phyloP scores from a whole-genome alignment of 2,113 vertebrate species.

The Lipophrys pholis region DNA sequence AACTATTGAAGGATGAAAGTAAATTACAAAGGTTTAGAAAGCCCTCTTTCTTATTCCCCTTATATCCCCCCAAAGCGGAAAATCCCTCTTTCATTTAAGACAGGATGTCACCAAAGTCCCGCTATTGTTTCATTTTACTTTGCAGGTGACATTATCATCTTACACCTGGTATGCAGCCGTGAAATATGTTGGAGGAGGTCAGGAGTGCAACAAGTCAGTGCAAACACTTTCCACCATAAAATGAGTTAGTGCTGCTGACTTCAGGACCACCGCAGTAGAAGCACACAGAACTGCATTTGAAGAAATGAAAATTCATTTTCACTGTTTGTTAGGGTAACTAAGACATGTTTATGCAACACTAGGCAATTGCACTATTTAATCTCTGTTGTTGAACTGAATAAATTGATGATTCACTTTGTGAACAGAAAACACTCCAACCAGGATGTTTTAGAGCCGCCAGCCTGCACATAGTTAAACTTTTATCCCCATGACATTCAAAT shows the following conservation, averaged over 20 bases:
- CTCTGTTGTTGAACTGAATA: neutral
- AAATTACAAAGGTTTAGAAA: neutral
- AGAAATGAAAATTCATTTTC: too few species aligned
- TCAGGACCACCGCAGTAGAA: conserved; percentile 21
- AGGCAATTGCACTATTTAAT: neutral
- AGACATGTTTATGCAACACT: too few species aligned
- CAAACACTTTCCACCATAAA: conserved; percentile 38
- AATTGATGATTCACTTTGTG: neutral
- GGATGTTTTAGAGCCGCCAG: conserved; percentile 40
- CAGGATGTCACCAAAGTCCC: neutral
- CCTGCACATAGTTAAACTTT: conserved; percentile 47
- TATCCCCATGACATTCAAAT: conserved; percentile 1
- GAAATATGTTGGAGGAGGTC: conserved; percentile 47
- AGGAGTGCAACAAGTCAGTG: conserved; percentile 33
- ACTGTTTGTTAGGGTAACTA: neutral
- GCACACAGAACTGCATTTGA: neutral
- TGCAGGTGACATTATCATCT: conserved; percentile 22
- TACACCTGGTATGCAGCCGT: conserved; percentile 29
- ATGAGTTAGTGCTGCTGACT: conserved; percentile 17
- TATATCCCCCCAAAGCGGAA: neutral
- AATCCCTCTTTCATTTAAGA: neutral
- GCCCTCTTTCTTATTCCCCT: neutral
- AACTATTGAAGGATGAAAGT: conserved; percentile 22
- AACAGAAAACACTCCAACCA: neutral
- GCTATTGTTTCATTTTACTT: neutral